A percentile compares a stretch with the other conserved stretches of the same genome.
Conservation (phyloP, 2,797 vertebrate genomes). For the Rhyacichthys aspro region DNA sequence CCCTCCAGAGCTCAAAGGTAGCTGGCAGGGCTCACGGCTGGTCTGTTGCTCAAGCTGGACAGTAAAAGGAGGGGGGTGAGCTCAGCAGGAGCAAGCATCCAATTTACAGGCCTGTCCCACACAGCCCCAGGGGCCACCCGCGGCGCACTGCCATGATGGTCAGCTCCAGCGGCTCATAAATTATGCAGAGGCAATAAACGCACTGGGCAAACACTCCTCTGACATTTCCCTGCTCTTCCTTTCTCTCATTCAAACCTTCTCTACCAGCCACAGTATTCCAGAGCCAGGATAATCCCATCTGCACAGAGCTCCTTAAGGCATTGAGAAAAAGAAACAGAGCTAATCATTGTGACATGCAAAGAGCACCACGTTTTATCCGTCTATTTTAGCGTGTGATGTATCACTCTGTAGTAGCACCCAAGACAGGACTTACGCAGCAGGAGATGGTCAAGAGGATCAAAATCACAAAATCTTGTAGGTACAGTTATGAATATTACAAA, state of each 20-base stretch:
- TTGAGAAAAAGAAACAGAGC: no score
- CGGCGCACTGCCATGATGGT: slow-evolving; percentile 89
- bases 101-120: slow-evolving; percentile 94
- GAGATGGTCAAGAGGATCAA: no score
- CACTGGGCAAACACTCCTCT: slow-evolving; percentile 86
- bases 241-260: slow-evolving; percentile 47
- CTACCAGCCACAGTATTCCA: slow-evolving; percentile 46
- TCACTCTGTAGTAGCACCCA: no score
- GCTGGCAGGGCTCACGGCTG: slow-evolving; percentile 76
- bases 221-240: slow-evolving; percentile 69
- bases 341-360: slow-evolving; percentile 33
- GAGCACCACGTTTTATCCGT: no score
- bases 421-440: no score
- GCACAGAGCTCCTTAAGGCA: slow-evolving; percentile 62
- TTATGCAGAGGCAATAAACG: slow-evolving; percentile 97
- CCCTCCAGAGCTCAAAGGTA: slow-evolving; percentile 82
- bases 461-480: no score
- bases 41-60: slow-evolving; percentile 84
- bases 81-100: slow-evolving; percentile 89
- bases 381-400: no score
- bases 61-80: slow-evolving; percentile 77
- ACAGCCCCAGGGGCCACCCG: slow-evolving; percentile 86
- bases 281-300: slow-evolving; percentile 49
- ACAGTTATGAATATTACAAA: no score
- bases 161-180: slow-evolving; percentile 91